These are phyloP conservation scores for Melitaea athalia DNA, from an alignment of 2,888 invertebrate species.

Conservation along the genomic window DNA sequence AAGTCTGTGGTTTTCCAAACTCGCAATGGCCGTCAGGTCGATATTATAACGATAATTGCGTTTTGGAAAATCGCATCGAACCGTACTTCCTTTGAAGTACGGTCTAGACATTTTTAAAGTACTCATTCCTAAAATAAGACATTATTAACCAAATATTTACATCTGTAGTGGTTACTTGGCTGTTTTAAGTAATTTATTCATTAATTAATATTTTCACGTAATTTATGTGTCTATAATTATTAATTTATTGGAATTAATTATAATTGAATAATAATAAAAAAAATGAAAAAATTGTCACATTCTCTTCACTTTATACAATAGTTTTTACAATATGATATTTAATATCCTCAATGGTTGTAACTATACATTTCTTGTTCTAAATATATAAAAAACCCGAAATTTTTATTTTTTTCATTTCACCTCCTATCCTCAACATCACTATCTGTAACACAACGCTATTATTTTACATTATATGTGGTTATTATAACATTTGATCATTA, in stretches of 20 bases:
- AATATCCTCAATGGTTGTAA: constrained; percentile 84
- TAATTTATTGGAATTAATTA: constrained; percentile 79
- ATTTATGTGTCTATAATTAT: constrained; percentile 82
- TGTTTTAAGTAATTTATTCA: constrained; percentile 79
- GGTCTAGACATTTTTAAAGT: constrained; percentile 71
- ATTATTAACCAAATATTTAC: constrained; percentile 80
- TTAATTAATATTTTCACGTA: constrained; percentile 79
- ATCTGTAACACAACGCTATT: not conserved
- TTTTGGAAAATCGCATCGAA: constrained; percentile 61
- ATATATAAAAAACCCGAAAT: constrained; percentile 78
- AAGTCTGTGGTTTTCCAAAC: constrained; percentile 63
- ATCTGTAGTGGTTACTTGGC: constrained; percentile 79
- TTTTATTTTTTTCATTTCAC: constrained; percentile 51
- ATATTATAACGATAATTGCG: constrained; percentile 35
- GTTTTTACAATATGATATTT: constrained; percentile 83
- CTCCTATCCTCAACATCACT: constrained; percentile 13
- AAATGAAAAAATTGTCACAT: constrained; percentile 78
- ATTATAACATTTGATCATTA: not conserved
- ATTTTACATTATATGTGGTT: not conserved
- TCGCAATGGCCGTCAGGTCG: constrained; percentile 38
- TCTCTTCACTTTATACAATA: constrained; percentile 83
- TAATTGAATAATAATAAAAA: constrained; percentile 67
- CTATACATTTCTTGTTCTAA: constrained; percentile 84
- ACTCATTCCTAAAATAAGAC: constrained; percentile 79
- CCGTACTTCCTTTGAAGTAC: constrained; percentile 62